These are phyloP conservation scores for Conus betulinus DNA, from an alignment of 1,140 invertebrate species.

Conservation along the genomic window DNA sequence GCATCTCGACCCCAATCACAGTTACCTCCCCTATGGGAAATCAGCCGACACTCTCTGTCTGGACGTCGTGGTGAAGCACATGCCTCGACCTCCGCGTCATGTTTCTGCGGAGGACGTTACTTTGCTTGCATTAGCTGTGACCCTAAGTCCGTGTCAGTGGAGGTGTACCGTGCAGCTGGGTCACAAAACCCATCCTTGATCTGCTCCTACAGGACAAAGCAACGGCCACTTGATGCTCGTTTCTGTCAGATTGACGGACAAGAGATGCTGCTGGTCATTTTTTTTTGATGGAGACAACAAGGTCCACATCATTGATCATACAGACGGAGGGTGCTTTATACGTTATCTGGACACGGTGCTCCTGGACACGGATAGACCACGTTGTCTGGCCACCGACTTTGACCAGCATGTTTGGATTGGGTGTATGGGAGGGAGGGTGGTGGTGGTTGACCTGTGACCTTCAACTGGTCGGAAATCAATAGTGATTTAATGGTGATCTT, in stretches of 20 bases:
- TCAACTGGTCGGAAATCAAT: too few relatives aligned
- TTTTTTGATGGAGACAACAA: neutral
- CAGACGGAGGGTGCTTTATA: neutral
- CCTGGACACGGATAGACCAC: neutral
- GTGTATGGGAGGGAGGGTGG: neutral
- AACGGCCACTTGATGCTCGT: neutral
- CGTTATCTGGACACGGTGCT: neutral
- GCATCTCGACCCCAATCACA: too few relatives aligned
- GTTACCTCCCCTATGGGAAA: too few relatives aligned
- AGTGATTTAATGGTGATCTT: too few relatives aligned
- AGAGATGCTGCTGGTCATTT: neutral
- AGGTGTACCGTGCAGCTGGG: neutral
- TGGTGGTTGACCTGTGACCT: neutral
- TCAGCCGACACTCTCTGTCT: too few relatives aligned
- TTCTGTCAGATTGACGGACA: neutral
- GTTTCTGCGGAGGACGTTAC: too few relatives aligned
- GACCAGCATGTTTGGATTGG: neutral
- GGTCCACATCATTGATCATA: slow-evolving; percentile 9
- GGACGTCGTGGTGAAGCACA: too few relatives aligned
- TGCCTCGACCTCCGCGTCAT: too few relatives aligned
- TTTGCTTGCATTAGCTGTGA: too few relatives aligned
- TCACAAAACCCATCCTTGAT: neutral
- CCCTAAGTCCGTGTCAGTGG: neutral
- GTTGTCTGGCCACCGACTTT: slow-evolving; percentile 12
- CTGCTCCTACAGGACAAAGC: neutral